phyloP scores from a whole-genome alignment of 2,113 vertebrate genomes.

The Chamaea fasciata region DNA sequence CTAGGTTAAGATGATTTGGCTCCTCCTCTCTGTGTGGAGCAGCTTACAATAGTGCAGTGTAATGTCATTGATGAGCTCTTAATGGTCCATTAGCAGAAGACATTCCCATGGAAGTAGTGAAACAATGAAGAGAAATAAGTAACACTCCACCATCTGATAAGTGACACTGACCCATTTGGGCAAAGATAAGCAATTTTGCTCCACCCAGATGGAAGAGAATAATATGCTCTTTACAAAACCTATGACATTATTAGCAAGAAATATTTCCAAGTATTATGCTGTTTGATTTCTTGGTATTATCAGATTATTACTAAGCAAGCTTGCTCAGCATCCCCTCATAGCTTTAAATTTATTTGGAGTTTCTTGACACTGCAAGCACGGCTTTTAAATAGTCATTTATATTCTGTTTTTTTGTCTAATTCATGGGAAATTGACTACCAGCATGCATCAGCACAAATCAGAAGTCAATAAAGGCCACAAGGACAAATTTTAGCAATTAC shows the following conservation, averaged over 20 bases:
- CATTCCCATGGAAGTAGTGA: no score
- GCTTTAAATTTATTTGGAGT: not conserved
- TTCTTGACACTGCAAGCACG: not conserved
- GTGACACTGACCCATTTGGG: no score
- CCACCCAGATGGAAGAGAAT: no score
- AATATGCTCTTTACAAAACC: no score
- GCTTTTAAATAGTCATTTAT: not conserved
- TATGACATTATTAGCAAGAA: not conserved
- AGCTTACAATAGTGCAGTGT: no score
- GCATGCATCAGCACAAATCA: not conserved
- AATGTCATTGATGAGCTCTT: no score
- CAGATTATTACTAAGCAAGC: not conserved
- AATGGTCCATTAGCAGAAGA: no score
- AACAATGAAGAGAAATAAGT: no score
- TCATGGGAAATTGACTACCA: not conserved
- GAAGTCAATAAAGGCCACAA: not conserved
- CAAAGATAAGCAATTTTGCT: no score
- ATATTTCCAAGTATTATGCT: not conserved
- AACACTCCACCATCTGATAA: no score
- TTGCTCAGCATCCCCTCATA: not conserved
- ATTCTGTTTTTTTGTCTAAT: not conserved
- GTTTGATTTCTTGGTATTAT: not conserved
- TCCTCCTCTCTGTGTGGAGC: no score
- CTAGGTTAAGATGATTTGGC: no score
- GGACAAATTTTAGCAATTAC: not conserved